A percentile compares a stretch with the other conserved stretches of the same genome.
Evolutionary conservation across 2,888 invertebrate species (phyloP).

Genomic region (Cosmopolites sordidus): DNA sequence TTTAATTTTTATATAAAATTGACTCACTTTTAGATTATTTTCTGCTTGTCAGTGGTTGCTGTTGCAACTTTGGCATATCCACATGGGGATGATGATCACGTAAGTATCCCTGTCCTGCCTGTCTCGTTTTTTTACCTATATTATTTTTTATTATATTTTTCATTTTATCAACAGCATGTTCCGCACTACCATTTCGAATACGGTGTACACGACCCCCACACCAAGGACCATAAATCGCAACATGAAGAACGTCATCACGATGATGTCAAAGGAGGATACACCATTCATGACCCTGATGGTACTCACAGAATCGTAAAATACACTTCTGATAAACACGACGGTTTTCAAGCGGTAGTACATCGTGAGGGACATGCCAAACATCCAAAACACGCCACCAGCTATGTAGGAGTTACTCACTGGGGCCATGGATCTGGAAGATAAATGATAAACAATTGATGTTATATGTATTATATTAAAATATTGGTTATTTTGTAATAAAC

Average conservation of each 20-base stretch:
- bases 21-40: background rate
- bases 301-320: slow-evolving; percentile 44
- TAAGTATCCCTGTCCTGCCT: background rate
- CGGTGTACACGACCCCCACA: slow-evolving; percentile 46
- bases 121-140: background rate
- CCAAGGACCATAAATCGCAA: slow-evolving; percentile 44
- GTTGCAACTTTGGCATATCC: background rate
- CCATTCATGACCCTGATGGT: slow-evolving; percentile 44
- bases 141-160: background rate
- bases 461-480: background rate
- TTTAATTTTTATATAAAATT: no score
- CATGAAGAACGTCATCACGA: slow-evolving; percentile 44
- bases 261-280: slow-evolving; percentile 42
- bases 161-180: slow-evolving; percentile 1
- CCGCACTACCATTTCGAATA: slow-evolving; percentile 43
- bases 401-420: slow-evolving; percentile 35
- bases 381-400: slow-evolving; percentile 33
- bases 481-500: background rate
- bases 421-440: slow-evolving; percentile 28
- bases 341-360: slow-evolving; percentile 42
- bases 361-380: slow-evolving; percentile 27
- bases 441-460: background rate
- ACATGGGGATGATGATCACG: background rate
- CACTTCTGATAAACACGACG: slow-evolving; percentile 39
- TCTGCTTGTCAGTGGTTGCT: background rate